phyloP scores from a whole-genome alignment of 2,113 vertebrate genomes.

The Serilophus lunatus region DNA sequence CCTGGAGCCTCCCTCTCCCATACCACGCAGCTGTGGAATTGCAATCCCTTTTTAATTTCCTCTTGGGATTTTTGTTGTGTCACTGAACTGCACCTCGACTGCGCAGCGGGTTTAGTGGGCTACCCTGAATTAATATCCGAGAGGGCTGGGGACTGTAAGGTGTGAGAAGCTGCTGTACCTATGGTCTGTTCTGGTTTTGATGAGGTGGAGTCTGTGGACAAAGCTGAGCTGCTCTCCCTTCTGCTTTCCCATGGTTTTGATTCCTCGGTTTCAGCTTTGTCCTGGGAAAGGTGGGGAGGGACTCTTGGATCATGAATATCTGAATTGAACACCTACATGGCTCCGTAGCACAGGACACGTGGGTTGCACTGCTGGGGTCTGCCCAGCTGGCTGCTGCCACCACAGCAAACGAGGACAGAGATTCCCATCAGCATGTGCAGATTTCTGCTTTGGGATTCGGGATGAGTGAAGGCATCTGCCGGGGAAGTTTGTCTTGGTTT shows the following conservation, averaged over 20 bases:
- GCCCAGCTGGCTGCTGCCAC: fast-evolving
- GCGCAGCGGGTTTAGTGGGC: background rate
- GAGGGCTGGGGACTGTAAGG: background rate
- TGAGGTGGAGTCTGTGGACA: background rate
- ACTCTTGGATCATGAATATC: background rate
- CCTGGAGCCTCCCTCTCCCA: background rate
- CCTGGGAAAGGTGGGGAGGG: background rate
- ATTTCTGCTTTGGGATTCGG: background rate
- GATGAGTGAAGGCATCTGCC: background rate
- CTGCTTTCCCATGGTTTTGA: background rate
- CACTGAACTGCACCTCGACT: background rate
- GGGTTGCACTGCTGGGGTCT: background rate
- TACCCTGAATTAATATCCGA: background rate
- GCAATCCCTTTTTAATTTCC: background rate
- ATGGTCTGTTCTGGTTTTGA: background rate
- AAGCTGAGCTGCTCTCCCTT: background rate
- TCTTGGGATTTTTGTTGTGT: background rate
- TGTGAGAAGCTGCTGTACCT: background rate
- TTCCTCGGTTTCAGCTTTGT: background rate
- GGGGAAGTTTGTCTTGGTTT: background rate
- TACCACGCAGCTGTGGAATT: background rate
- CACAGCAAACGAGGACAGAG: background rate
- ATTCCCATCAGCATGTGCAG: background rate
- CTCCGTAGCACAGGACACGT: fast-evolving
- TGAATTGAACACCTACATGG: fast-evolving